Evolutionary conservation across 2,888 invertebrate species (phyloP).

Genomic region (Tillus elongatus): DNA sequence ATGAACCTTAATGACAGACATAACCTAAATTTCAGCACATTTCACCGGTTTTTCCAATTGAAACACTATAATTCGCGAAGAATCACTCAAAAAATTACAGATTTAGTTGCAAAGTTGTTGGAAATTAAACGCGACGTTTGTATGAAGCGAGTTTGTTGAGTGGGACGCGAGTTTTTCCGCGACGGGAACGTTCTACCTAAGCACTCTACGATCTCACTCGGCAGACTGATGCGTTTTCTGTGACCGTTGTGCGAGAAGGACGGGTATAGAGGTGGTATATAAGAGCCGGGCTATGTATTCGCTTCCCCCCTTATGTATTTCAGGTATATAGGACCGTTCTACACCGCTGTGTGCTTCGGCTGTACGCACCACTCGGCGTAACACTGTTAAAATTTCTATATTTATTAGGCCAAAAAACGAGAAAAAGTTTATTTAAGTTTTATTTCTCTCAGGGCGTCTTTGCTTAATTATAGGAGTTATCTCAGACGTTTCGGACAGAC

Average conservation of each 20-base stretch:
- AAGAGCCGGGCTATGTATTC: constrained; percentile 37
- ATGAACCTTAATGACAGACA: constrained; percentile 32
- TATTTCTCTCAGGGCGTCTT: too few relatives aligned
- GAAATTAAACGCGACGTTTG: too few relatives aligned
- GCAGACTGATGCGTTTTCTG: constrained; percentile 46
- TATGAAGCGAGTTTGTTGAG: too few relatives aligned
- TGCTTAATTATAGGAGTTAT: too few relatives aligned
- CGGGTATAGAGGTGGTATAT: constrained; percentile 27
- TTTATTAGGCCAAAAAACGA: too few relatives aligned
- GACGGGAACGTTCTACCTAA: constrained; percentile 26
- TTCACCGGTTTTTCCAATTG: constrained; percentile 30
- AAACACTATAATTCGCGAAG: neutral
- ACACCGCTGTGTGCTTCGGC: too few relatives aligned
- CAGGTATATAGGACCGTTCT: constrained; percentile 35
- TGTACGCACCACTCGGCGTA: too few relatives aligned
- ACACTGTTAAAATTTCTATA: too few relatives aligned
- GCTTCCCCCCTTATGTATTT: constrained; percentile 39
- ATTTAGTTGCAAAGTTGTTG: too few relatives aligned
- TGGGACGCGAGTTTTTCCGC: too few relatives aligned
- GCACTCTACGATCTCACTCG: constrained; percentile 36
- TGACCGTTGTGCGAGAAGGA: constrained; percentile 40
- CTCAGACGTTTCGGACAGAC: too few relatives aligned
- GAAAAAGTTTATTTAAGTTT: too few relatives aligned
- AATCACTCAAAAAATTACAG: constrained; percentile 11
- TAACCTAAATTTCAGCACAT: constrained; percentile 32